Conservation (phyloP, 2,888 invertebrate genomes). For the Tuberolachnus salignus region DNA sequence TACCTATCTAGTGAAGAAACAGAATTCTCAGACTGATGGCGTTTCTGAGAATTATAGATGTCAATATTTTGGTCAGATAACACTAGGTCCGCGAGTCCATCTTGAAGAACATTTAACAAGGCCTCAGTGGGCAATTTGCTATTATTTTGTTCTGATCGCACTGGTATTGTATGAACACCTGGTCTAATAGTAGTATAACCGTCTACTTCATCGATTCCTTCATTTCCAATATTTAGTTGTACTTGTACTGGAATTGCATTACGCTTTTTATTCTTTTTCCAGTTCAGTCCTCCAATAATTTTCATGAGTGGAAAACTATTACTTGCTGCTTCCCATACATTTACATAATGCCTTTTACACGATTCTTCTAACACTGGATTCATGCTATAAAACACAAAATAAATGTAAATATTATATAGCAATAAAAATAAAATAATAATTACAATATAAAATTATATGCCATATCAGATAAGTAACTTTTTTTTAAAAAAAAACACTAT, state of each 20-base stretch:
- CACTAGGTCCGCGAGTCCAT: conserved; percentile 37
- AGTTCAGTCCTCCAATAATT: conserved; percentile 44
- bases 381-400: conserved; percentile 1
- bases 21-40: conserved; percentile 24
- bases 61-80: conserved; percentile 38
- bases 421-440: background rate
- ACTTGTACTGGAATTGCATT: background rate
- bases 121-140: conserved; percentile 1
- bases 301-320: conserved; percentile 37
- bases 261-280: conserved; percentile 49
- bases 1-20: conserved; percentile 50
- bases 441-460: too few relatives aligned
- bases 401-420: background rate
- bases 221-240: background rate
- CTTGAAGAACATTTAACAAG: conserved; percentile 20
- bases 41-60: conserved; percentile 38
- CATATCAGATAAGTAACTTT: too few relatives aligned
- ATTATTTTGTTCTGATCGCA: conserved; percentile 4
- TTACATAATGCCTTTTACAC: conserved; percentile 49
- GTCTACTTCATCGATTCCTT: conserved; percentile 44
- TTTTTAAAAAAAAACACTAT: background rate
- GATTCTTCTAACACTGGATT: conserved; percentile 39
- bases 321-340: conserved; percentile 52
- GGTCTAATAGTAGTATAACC: conserved; percentile 39
- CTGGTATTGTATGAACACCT: conserved; percentile 23